A percentile compares a stretch with the other conserved stretches of the same genome.
These are phyloP conservation scores for Ambastaia sidthimunki DNA, from an alignment of 2,797 vertebrate genomes.

Conservation along the genomic window DNA sequence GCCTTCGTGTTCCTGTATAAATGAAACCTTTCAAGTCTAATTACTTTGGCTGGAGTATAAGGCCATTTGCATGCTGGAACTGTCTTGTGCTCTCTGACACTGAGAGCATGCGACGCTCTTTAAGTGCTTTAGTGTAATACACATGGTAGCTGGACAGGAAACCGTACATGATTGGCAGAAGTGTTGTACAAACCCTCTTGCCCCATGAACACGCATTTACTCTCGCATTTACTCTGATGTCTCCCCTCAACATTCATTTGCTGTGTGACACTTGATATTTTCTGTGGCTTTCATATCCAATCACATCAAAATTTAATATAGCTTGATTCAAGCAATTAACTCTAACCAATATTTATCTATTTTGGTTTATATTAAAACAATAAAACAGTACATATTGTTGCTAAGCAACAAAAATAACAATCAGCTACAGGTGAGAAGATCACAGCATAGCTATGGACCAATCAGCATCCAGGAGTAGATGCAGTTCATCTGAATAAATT, in stretches of 20 bases:
- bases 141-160: slow-evolving; percentile 4
- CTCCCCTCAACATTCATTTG: slow-evolving; percentile 25
- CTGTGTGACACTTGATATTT: neutral
- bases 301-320: neutral
- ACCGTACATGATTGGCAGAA: slow-evolving; percentile 18
- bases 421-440: too few species aligned
- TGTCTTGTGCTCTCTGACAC: slow-evolving; percentile 28
- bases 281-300: neutral
- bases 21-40: slow-evolving; percentile 40
- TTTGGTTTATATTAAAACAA: too few species aligned
- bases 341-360: too few species aligned
- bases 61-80: slow-evolving; percentile 26
- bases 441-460: too few species aligned
- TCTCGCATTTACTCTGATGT: neutral
- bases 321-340: too few species aligned
- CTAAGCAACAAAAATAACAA: too few species aligned
- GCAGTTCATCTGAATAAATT: too few species aligned
- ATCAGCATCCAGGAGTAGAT: too few species aligned
- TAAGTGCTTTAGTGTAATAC: slow-evolving; percentile 32
- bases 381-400: too few species aligned
- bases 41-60: slow-evolving; percentile 32
- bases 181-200: slow-evolving; percentile 8
- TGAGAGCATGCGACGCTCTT: neutral
- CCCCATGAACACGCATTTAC: neutral
- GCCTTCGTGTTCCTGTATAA: slow-evolving; percentile 19